Conservation (phyloP, 2,888 invertebrate species). For the Drosophila putrida region DNA sequence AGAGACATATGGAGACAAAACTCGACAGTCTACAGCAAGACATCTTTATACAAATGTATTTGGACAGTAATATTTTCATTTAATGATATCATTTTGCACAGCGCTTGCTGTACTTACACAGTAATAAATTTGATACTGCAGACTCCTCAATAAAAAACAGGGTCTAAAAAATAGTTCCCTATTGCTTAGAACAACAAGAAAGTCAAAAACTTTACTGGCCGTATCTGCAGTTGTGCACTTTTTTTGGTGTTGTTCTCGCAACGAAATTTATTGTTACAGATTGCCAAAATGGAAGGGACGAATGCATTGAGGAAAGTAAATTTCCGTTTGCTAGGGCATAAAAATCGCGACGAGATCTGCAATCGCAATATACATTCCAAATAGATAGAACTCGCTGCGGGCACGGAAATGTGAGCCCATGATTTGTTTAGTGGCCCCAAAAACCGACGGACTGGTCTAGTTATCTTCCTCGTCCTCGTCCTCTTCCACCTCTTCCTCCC, state of each 20-base stretch:
- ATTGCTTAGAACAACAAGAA: slow-evolving; percentile 5
- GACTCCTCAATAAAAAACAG: not conserved
- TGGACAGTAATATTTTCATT: no score
- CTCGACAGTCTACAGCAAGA: no score
- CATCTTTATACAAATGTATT: no score
- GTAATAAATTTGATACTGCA: not conserved
- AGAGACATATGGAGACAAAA: no score
- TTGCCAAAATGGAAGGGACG: slow-evolving; percentile 34
- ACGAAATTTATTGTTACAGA: slow-evolving; percentile 60
- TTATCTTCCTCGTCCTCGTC: slow-evolving; percentile 1
- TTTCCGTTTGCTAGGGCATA: slow-evolving; percentile 45
- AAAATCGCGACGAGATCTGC: slow-evolving; percentile 41
- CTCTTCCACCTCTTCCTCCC: not conserved
- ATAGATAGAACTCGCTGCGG: slow-evolving; percentile 11
- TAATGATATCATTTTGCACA: not conserved
- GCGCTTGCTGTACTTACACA: not conserved
- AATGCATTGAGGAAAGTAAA: slow-evolving; percentile 39
- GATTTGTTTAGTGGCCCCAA: slow-evolving; percentile 34
- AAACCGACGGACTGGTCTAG: slow-evolving; percentile 3
- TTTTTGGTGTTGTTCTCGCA: slow-evolving; percentile 18
- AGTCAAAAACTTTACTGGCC: slow-evolving; percentile 20
- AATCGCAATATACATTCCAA: slow-evolving; percentile 48
- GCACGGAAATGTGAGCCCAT: slow-evolving; percentile 20
- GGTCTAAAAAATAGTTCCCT: not conserved
- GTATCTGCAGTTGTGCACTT: slow-evolving; percentile 9